Percentiles rank a stretch among this genome's conserved stretches.
These are phyloP conservation scores for Cheilosia scutellata DNA, from an alignment of 2,888 invertebrate species.

Conservation along the genomic window DNA sequence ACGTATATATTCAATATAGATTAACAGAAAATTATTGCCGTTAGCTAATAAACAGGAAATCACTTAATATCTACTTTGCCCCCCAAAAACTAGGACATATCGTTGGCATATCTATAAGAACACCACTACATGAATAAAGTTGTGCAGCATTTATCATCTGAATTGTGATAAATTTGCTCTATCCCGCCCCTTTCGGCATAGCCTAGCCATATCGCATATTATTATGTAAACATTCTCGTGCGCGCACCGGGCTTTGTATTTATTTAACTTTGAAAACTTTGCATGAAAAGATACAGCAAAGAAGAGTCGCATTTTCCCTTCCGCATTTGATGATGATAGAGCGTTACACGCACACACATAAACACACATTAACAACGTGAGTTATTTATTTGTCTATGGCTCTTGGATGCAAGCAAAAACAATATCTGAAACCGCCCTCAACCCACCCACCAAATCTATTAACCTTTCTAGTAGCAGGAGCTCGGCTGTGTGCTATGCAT, in stretches of 20 bases:
- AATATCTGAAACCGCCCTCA: constrained; percentile 1
- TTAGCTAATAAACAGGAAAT: neutral
- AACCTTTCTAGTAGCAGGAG: constrained; percentile 14
- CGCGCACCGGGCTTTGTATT: constrained; percentile 17
- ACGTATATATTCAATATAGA: neutral
- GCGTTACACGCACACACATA: neutral
- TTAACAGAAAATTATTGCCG: neutral
- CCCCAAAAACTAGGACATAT: constrained; percentile 13
- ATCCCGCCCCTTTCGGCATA: constrained; percentile 11
- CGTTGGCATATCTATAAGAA: neutral
- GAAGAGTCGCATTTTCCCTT: constrained; percentile 34
- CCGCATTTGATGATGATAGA: constrained; percentile 43
- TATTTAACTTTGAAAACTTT: constrained; percentile 41
- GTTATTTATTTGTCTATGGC: constrained; percentile 44
- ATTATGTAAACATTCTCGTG: constrained; percentile 14
- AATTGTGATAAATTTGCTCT: constrained; percentile 11
- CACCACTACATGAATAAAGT: neutral
- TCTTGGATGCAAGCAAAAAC: constrained; percentile 20
- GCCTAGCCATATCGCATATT: constrained; percentile 3
- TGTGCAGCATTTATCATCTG: constrained; percentile 17
- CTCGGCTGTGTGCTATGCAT: neutral
- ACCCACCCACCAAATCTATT: constrained; percentile 26
- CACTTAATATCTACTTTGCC: neutral
- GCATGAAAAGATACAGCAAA: neutral
- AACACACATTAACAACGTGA: neutral